phyloP scores from a whole-genome alignment of 2,797 vertebrate genomes.

The Vespertilio murinus region DNA sequence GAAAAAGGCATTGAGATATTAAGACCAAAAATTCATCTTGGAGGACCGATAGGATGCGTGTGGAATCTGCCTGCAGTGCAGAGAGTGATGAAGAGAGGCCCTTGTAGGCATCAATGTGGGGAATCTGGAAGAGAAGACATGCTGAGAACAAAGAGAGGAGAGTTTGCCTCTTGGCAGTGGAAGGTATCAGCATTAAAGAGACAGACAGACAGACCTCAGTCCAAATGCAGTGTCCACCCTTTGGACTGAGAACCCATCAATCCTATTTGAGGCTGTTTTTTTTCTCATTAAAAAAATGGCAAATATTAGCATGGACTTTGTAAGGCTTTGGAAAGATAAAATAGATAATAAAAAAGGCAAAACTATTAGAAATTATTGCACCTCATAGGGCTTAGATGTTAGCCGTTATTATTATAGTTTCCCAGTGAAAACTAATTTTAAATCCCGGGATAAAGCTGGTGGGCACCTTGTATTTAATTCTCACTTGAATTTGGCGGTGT shows the following conservation, averaged over 20 bases:
- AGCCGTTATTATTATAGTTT: background rate
- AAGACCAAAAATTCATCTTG: background rate
- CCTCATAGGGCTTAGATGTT: background rate
- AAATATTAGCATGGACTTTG: conserved; percentile 23
- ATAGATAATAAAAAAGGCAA: background rate
- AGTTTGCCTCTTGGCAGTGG: too few species aligned
- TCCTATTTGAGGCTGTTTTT: background rate
- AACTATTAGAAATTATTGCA: background rate
- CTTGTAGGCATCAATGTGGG: background rate
- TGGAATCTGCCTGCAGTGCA: background rate
- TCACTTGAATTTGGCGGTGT: background rate
- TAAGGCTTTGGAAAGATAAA: conserved; percentile 32
- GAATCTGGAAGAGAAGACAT: background rate
- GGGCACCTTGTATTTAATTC: background rate
- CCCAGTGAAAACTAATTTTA: background rate
- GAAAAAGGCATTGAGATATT: background rate
- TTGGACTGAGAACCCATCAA: background rate
- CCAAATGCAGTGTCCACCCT: background rate
- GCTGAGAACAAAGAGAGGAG: background rate
- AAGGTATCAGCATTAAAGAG: background rate
- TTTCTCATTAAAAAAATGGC: background rate
- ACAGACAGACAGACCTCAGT: background rate
- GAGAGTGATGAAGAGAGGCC: background rate
- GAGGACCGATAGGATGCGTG: background rate
- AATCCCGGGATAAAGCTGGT: background rate